These are phyloP conservation scores for Stomorhina lunata DNA, from an alignment of 2,888 invertebrate species.

Conservation along the genomic window DNA sequence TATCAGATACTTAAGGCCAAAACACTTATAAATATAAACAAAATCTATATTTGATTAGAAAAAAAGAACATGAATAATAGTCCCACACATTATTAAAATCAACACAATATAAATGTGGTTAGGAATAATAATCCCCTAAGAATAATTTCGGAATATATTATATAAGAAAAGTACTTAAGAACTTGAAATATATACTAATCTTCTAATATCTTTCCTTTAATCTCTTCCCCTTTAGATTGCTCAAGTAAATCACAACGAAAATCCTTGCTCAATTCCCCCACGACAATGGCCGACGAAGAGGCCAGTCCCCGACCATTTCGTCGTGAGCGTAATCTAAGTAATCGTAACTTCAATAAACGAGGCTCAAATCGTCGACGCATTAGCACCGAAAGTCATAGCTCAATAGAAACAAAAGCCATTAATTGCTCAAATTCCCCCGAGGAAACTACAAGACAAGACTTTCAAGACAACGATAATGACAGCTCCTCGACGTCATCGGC, in stretches of 20 bases:
- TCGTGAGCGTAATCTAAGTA: conserved; percentile 75
- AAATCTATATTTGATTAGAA: not conserved
- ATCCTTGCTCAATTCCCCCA: not conserved
- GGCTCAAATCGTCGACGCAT: conserved; percentile 73
- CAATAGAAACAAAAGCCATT: conserved; percentile 58
- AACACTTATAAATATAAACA: not conserved
- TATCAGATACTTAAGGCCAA: not conserved
- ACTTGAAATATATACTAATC: not conserved
- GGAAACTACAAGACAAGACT: not conserved
- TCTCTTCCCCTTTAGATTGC: conserved; percentile 11
- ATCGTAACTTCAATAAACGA: conserved; percentile 75
- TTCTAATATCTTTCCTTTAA: not conserved
- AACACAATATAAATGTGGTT: not conserved
- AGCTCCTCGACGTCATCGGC: conserved; percentile 22
- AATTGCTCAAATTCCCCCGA: conserved; percentile 5
- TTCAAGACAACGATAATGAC: conserved; percentile 54
- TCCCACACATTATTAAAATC: not conserved
- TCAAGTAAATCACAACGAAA: not conserved
- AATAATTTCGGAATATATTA: too few species aligned
- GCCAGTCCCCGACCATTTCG: conserved; percentile 74
- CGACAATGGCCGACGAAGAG: conserved; percentile 73
- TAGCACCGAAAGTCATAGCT: conserved; percentile 68
- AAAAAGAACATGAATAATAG: not conserved
- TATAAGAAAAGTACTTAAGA: not conserved
- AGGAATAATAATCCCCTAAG: too few species aligned